phyloP scores from a whole-genome alignment of 2,888 invertebrate genomes.

The Priocnemis perturbator region DNA sequence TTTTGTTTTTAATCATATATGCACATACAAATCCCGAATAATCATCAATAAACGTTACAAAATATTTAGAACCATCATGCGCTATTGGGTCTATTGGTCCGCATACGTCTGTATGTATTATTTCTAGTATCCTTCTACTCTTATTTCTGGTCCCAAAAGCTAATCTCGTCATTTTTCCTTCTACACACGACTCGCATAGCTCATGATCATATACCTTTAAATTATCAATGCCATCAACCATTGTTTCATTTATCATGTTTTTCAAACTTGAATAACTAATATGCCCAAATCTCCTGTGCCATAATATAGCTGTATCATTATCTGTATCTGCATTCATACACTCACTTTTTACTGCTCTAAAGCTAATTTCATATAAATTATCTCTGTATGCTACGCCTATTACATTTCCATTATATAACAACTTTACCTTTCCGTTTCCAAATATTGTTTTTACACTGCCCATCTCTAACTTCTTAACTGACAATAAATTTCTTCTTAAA shows the following conservation, averaged over 20 bases:
- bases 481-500: neutral
- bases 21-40: conserved; percentile 8
- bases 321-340: conserved; percentile 11
- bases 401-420: neutral
- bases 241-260: neutral
- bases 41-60: conserved; percentile 16
- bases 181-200: conserved; percentile 1
- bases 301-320: neutral
- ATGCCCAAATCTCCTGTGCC: conserved; percentile 20
- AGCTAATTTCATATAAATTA: conserved; percentile 14
- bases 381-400: conserved; percentile 6
- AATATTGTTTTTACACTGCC: neutral
- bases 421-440: neutral
- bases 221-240: conserved; percentile 14
- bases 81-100: no score
- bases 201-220: neutral
- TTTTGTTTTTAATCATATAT: conserved; percentile 6
- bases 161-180: conserved; percentile 10
- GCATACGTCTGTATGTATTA: conserved; percentile 10
- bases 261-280: conserved; percentile 7
- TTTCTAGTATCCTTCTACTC: conserved; percentile 11
- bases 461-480: no score
- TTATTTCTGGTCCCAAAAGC: conserved; percentile 4
- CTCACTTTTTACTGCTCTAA: neutral
- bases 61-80: neutral